Base-by-base conservation (phyloP, 2,797 vertebrate species). In the Peromyscus aztecus region DNA sequence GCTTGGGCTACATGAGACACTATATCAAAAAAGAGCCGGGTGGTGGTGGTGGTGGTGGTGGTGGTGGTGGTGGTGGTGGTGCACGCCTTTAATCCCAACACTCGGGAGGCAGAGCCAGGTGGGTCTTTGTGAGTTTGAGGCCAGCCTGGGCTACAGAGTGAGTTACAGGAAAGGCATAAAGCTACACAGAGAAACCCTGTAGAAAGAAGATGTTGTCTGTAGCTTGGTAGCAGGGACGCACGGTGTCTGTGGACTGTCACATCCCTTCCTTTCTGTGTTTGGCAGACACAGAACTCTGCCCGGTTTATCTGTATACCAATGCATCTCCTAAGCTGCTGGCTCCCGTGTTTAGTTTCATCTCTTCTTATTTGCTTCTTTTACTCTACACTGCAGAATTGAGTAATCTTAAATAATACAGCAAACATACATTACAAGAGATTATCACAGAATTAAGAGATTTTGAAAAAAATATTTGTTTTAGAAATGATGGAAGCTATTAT, bases 341-440 rank as follows among this genome's bases (percentile, higher is more conserved):
- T 81, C 92, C 43, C 73, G 9, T 82, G 55, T 95, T 96, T 91
- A 90, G 91, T 94, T 75, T 94, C 49, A 61, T 80, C 92, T 91
- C 89, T 73, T 96, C 52, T 93, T 94, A 75, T 95, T 97, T 96
- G 71, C 14, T 73, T 94, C 91, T 89, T n/a, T 94, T 94, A 94
- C 71, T 97, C 92, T 94, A 59, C 31, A 96, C 19, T 17, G 29
- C 52, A 89, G 80, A 97, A 83, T 0, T 83, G 76, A 95, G 91
- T 94, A 84, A 97, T 94, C 61, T 92, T 96, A 96, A 97, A 96
- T 96, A 94, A 91, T 61, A 96, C 7, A 65, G 86, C 78, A 96
- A 97, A 97, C 92, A 97, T 80, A 95, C 37, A 96, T 97, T 97
- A 96, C 82, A 97, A 94, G 94, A 96, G 97, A 94, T 97, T 98